Percentiles rank a stretch among this genome's conserved stretches.
Evolutionary conservation across 92 coral and sea anemone species (phyloP).

Genomic region (Siderastrea radians): DNA sequence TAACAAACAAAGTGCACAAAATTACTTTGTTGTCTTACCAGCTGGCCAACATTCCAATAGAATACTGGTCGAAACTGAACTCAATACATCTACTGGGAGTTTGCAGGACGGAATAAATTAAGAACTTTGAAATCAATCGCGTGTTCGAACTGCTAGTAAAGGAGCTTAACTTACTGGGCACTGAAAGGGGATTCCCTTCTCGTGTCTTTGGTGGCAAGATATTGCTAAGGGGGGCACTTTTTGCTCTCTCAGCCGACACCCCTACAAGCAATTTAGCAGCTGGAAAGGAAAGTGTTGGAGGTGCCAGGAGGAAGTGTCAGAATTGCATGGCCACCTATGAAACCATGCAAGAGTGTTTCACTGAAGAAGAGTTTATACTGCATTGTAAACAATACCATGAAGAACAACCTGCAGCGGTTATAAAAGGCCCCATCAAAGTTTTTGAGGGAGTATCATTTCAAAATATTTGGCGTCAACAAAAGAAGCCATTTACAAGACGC

Average conservation of each 20-base stretch:
- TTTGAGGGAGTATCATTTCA: constrained; percentile 38
- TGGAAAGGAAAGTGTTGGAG: constrained; percentile 38
- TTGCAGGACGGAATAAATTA: constrained; percentile 8
- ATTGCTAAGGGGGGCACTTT: constrained; percentile 26
- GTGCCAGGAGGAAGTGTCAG: constrained; percentile 30
- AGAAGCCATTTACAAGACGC: constrained; percentile 38
- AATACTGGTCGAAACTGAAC: constrained; percentile 28
- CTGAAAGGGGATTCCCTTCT: constrained; percentile 41
- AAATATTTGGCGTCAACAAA: constrained; percentile 41
- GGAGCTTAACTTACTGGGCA: constrained; percentile 27
- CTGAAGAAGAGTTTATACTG: constrained; percentile 35
- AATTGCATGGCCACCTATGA: constrained; percentile 23
- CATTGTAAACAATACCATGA: constrained; percentile 15
- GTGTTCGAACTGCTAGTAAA: constrained; percentile 39
- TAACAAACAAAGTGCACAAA: constrained; percentile 29
- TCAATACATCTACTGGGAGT: constrained; percentile 40
- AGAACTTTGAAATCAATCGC: constrained; percentile 20
- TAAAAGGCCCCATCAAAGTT: constrained; percentile 30
- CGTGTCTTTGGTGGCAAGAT: constrained; percentile 13
- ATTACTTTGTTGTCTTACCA: constrained; percentile 33
- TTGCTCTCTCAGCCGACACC: constrained; percentile 39
- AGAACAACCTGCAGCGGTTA: constrained; percentile 12
- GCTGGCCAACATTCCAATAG: constrained; percentile 31
- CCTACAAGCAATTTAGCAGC: constrained; percentile 22
- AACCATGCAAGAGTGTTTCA: constrained; percentile 16